Conservation (phyloP, 1,140 invertebrate species). For the Brachystomella parvula region DNA sequence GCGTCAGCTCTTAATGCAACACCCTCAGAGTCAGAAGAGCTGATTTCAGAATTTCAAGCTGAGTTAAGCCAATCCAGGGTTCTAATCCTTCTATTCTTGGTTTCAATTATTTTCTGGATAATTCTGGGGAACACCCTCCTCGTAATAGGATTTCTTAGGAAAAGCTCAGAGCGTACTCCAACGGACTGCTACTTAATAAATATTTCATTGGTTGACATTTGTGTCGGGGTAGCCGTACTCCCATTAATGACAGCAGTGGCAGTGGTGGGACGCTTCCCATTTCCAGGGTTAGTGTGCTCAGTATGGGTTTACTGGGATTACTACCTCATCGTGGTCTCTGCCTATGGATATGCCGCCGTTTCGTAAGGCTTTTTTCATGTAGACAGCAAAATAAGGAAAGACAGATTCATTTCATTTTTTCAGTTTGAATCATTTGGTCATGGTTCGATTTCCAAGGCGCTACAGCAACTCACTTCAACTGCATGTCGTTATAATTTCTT, state of each 20-base stretch:
- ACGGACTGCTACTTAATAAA: conserved; percentile 29
- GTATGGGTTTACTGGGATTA: conserved; percentile 36
- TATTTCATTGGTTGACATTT: conserved; percentile 25
- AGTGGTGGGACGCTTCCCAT: conserved; percentile 32
- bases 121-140: neutral
- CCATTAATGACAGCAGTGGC: conserved; percentile 32
- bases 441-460: conserved; percentile 23
- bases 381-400: neutral
- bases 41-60: too few relatives aligned
- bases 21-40: too few relatives aligned
- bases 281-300: conserved; percentile 16
- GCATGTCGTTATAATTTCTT: conserved; percentile 11
- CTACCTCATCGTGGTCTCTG: conserved; percentile 26
- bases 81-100: too few relatives aligned
- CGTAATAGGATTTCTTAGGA: neutral
- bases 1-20: too few relatives aligned
- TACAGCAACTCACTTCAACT: neutral
- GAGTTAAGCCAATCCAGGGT: too few relatives aligned
- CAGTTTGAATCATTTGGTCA: conserved; percentile 31
- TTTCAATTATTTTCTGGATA: neutral
- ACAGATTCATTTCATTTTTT: neutral
- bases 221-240: conserved; percentile 27
- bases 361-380: conserved; percentile 28
- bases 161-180: conserved; percentile 6
- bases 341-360: conserved; percentile 25